Evolutionary conservation across 2,797 vertebrate genomes (phyloP).

Genomic region (Potorous gilbertii): DNA sequence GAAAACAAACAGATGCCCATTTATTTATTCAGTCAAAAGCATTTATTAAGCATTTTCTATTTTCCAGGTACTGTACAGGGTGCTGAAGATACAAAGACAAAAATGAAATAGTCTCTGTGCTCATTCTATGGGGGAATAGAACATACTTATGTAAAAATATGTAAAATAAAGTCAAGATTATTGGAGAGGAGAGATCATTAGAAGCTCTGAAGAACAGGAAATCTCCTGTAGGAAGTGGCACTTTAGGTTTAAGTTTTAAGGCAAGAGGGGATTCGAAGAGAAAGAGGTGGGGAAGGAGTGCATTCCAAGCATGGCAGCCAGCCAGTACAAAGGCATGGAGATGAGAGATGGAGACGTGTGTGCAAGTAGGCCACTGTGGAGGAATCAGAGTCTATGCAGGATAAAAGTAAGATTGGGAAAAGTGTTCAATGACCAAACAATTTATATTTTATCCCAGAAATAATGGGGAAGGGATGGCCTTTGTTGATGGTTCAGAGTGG

Average conservation of each 20-base stretch:
- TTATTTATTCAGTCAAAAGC: background rate
- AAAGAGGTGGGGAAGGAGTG: background rate
- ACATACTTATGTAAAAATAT: background rate
- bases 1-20: background rate
- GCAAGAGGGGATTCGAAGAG: background rate
- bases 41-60: background rate
- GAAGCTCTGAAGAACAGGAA: background rate
- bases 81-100: background rate
- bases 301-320: background rate
- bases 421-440: background rate
- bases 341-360: background rate
- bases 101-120: background rate
- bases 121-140: background rate
- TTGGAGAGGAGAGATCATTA: background rate
- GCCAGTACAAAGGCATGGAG: background rate
- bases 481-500: background rate
- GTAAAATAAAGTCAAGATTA: background rate
- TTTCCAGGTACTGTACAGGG: background rate
- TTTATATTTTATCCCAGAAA: background rate
- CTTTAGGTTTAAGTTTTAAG: background rate
- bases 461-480: background rate
- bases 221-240: background rate
- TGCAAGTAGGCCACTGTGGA: background rate
- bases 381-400: background rate
- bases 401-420: background rate